Evolutionary conservation across 2,797 vertebrate species (phyloP).

Genomic region (Anguilla pacifica): DNA sequence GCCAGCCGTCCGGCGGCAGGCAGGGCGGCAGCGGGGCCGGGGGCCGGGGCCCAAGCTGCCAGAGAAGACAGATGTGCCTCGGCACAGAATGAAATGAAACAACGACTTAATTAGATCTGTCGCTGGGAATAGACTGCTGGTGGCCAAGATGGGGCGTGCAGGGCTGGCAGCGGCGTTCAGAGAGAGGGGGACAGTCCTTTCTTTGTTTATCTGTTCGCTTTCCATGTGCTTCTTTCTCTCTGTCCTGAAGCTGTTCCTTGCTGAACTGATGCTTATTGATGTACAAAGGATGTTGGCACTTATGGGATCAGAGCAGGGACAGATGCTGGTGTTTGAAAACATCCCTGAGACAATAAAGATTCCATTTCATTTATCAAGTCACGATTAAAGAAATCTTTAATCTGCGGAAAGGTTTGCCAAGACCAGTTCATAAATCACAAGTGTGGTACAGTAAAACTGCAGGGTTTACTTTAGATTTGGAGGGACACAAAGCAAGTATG

Average conservation of each 20-base stretch:
- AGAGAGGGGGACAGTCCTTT: neutral
- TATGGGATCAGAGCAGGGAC: neutral
- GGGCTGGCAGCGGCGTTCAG: neutral
- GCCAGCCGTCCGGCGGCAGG: neutral
- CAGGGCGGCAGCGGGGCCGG: neutral
- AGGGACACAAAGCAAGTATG: neutral
- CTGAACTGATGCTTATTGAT: slow-evolving; percentile 8
- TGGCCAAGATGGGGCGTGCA: slow-evolving; percentile 9
- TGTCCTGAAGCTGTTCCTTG: slow-evolving; percentile 8
- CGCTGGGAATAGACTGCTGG: slow-evolving; percentile 34
- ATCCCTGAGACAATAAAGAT: slow-evolving; percentile 10
- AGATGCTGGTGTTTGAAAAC: neutral
- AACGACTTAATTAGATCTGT: slow-evolving; percentile 39
- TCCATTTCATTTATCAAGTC: neutral
- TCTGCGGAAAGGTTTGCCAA: neutral
- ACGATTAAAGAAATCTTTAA: neutral
- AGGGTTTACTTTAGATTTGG: neutral
- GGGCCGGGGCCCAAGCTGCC: slow-evolving; percentile 33
- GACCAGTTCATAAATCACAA: neutral
- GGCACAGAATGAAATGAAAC: slow-evolving; percentile 31
- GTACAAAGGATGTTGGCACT: neutral
- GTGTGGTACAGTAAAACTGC: neutral
- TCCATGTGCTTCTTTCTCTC: slow-evolving; percentile 8
- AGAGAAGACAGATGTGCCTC: slow-evolving; percentile 50
- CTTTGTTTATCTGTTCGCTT: slow-evolving; percentile 28